phyloP scores from a whole-genome alignment of 2,113 vertebrate species.

The Macquaria ambigua region DNA sequence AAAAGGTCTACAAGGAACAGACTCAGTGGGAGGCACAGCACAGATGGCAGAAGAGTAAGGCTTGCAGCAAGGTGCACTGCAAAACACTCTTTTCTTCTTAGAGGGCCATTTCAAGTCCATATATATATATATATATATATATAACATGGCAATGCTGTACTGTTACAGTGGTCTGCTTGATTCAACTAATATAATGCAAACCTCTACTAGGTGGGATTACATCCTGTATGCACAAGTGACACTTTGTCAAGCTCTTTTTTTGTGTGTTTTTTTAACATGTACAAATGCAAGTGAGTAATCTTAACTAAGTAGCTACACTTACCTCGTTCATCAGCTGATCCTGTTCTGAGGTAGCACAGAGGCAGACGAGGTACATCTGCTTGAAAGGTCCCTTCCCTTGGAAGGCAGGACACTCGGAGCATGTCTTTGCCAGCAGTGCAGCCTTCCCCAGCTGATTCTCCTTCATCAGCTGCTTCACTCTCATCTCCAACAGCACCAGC shows the following conservation, averaged over 20 bases:
- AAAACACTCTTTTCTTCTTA: background rate
- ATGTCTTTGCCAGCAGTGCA: slow-evolving; percentile 91
- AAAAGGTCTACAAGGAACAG: background rate
- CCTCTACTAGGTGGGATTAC: background rate
- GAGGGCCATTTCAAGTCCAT: background rate
- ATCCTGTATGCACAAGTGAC: background rate
- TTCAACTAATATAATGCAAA: too few relatives aligned
- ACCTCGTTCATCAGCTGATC: slow-evolving; percentile 95
- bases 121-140: too few relatives aligned
- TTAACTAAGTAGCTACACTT: background rate
- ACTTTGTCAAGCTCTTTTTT: background rate
- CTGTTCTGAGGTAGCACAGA: slow-evolving; percentile 91
- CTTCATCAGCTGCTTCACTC: slow-evolving; percentile 96
- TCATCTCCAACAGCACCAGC: slow-evolving; percentile 91
- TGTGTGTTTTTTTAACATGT: too few relatives aligned
- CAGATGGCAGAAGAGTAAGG: background rate
- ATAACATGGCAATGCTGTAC: background rate
- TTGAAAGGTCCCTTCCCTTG: slow-evolving; percentile 90
- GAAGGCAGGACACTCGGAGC: slow-evolving; percentile 90
- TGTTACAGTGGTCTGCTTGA: background rate
- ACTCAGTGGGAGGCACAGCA: background rate
- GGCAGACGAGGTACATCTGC: slow-evolving; percentile 95
- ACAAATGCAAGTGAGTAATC: too few relatives aligned
- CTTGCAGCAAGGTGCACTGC: background rate
- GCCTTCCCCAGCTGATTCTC: slow-evolving; percentile 88